Base-by-base conservation (phyloP, 1,140 invertebrate species). In the Drosophila yakuba region DNA sequence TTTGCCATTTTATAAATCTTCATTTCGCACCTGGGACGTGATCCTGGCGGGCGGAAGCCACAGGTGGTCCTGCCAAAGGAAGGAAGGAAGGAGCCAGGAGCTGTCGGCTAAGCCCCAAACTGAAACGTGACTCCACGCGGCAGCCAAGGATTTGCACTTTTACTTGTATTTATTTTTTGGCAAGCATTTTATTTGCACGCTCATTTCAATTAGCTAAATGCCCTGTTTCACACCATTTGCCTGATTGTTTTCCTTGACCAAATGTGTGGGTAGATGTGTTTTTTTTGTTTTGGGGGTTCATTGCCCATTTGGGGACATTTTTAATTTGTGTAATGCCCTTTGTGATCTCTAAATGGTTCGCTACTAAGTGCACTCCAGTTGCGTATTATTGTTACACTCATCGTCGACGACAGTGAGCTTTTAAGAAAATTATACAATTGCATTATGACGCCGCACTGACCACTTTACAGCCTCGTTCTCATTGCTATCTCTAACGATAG, bases 341-440 rank as follows among this genome's bases (percentile, higher is more conserved):
- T 77, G 63, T 83, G 74, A 84, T 89, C 67, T 88, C 47, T 79
- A 43, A 73, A 62, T 43, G 75, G 62, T 50, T 38, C 32, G 32
- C 32, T 32, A 10, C 47, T 41, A 50, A 74, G 80, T 89, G 80
- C 73, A 86, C 82, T 86, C 62, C 58, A 86, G 68, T 28, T 71
- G 51, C 43, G 78, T 55, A 51, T 28, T 11, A 51, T 41, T 68
- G 61, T 66, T 64, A 68, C 61, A 25, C 44, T 59, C 63, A 80
- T 67, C 78, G 66, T 51, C 50, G 20, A 28, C 44, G 62, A 78
- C 74, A 69, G 66, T 58, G 47, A 73, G 84, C 84, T 88, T 88
- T 88, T 88, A 88, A 84, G 84, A 84, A 88, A 80, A 88, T 88
- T 88, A 89, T 88, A 78, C 84, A 89, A 88, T 88, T 88, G 84